Conservation (phyloP, 2,797 vertebrate species). For the Aulostomus chinensis region DNA sequence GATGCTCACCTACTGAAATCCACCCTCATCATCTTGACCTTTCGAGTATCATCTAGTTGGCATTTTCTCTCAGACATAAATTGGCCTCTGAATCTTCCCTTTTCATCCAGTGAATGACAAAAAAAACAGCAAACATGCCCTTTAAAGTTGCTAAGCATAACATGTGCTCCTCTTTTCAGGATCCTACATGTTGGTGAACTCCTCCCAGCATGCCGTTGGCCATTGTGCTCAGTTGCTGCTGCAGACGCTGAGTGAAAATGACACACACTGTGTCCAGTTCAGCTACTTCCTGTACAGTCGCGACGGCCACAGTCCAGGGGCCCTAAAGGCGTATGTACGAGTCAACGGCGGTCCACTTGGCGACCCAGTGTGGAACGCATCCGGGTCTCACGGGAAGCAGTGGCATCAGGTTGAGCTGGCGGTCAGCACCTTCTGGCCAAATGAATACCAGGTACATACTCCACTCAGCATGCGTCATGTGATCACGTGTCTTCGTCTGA, state of each 20-base stretch:
- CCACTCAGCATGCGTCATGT: background rate
- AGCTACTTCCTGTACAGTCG: conserved; percentile 96
- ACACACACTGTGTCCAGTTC: conserved; percentile 98
- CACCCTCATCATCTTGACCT: too few species aligned
- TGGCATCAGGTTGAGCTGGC: conserved; percentile 96
- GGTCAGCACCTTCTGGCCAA: conserved; percentile 97
- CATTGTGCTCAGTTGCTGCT: conserved; percentile 91
- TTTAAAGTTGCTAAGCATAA: conserved; percentile 13
- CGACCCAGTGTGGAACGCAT: conserved; percentile 88
- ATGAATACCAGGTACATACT: conserved; percentile 91
- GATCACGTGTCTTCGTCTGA: background rate
- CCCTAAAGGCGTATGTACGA: conserved; percentile 86
- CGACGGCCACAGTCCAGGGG: conserved; percentile 92
- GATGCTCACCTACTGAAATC: too few species aligned
- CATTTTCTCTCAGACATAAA: too few species aligned
- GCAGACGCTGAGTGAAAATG: conserved; percentile 93
- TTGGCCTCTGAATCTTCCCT: background rate
- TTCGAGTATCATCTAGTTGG: too few species aligned
- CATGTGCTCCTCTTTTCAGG: conserved; percentile 72
- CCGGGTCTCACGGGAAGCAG: conserved; percentile 88
- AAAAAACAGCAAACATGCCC: background rate
- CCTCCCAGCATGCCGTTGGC: conserved; percentile 88
- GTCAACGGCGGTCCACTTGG: conserved; percentile 90
- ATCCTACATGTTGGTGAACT: conserved; percentile 96
- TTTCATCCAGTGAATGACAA: background rate